Evolutionary conservation across 2,113 vertebrate genomes (phyloP).

Genomic region (cat (Felis catus)): DNA sequence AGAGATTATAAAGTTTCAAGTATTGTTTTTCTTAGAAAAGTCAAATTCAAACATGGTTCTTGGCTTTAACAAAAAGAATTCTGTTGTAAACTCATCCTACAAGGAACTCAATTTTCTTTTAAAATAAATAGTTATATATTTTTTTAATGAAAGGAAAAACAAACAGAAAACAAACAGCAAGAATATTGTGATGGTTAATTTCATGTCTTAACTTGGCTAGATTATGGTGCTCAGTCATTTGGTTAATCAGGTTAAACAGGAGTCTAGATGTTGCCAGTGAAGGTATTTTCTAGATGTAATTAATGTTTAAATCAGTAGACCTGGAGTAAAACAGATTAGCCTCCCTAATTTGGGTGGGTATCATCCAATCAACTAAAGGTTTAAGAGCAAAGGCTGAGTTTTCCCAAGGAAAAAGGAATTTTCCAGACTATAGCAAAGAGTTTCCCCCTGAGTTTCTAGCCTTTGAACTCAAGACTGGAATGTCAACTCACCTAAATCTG

Average conservation of each 20-base stretch:
- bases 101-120: neutral
- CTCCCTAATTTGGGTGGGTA: neutral
- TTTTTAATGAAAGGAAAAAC: neutral
- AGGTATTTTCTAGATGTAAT: neutral
- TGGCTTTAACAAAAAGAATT: neutral
- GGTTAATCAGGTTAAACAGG: neutral
- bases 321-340: neutral
- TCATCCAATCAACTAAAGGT: neutral
- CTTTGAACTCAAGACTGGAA: neutral
- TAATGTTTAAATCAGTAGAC: neutral
- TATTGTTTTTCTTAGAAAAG: neutral
- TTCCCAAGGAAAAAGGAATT: neutral
- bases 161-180: neutral
- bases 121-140: neutral
- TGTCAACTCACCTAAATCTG: neutral
- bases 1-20: neutral
- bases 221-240: neutral
- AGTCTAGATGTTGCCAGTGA: neutral
- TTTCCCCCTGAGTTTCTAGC: neutral
- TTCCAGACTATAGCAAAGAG: neutral
- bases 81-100: neutral
- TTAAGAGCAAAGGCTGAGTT: neutral
- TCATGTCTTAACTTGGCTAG: neutral
- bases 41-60: neutral
- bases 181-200: neutral